Evolutionary conservation across 2,797 vertebrate genomes (phyloP).

Genomic region (Halcyon chelicuti): DNA sequence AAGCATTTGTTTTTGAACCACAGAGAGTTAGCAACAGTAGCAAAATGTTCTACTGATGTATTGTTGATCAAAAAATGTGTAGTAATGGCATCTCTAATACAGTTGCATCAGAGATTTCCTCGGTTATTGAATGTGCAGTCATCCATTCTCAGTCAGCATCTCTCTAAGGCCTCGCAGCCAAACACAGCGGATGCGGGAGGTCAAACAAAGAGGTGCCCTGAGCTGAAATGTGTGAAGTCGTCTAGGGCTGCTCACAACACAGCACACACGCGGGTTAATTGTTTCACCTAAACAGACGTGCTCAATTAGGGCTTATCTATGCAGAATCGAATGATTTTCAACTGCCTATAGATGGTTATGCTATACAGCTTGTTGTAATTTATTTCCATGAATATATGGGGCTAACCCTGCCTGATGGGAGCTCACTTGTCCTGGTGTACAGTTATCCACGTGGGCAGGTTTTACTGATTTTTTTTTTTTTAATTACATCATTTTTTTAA

Average conservation of each 20-base stretch:
- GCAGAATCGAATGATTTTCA: neutral
- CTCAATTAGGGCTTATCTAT: neutral
- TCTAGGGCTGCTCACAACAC: neutral
- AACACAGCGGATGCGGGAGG: neutral
- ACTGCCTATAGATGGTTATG: rapidly evolving
- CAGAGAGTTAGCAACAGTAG: neutral
- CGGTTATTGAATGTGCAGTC: neutral
- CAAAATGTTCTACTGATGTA: slow-evolving; percentile 47
- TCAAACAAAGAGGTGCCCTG: neutral
- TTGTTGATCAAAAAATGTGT: slow-evolving; percentile 27
- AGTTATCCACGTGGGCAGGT: neutral
- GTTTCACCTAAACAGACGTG: neutral
- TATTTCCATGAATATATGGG: neutral
- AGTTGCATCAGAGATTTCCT: neutral
- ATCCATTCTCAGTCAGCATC: neutral
- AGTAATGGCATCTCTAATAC: neutral
- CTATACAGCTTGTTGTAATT: neutral
- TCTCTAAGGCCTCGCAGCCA: neutral
- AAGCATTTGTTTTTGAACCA: slow-evolving; percentile 43
- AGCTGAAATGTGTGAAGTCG: neutral
- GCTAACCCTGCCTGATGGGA: neutral
- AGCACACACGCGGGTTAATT: neutral
- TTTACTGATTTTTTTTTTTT: neutral
- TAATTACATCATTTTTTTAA: neutral
- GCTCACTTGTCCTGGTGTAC: rapidly evolving